These are phyloP conservation scores for Lacerta bilineata DNA, from an alignment of 2,797 vertebrate species.

Conservation along the genomic window DNA sequence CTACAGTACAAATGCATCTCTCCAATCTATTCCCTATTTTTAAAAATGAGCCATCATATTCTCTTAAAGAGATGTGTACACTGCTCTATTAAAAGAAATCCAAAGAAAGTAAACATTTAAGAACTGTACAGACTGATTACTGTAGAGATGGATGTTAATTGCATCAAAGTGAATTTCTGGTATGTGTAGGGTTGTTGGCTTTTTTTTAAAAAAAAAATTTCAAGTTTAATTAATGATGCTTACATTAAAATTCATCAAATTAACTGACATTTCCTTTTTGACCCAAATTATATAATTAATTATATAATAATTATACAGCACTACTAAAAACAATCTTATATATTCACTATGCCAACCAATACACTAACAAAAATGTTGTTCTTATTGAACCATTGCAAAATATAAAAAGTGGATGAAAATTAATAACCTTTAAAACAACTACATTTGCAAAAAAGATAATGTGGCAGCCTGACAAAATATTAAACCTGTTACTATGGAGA, in stretches of 20 bases:
- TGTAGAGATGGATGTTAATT: conserved; percentile 50
- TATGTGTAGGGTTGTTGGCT: neutral
- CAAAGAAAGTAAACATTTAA: neutral
- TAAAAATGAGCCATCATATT: conserved; percentile 44
- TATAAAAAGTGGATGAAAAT: conserved; percentile 36
- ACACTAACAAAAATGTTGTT: conserved; percentile 42
- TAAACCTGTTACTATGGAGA: conserved; percentile 32
- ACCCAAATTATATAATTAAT: conserved; percentile 20
- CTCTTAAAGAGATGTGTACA: conserved; percentile 9
- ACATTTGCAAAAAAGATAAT: neutral
- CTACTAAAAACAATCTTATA: conserved; percentile 13
- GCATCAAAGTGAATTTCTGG: conserved; percentile 47
- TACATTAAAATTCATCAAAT: conserved; percentile 37
- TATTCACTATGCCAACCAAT: conserved; percentile 51
- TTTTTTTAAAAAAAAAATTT: neutral
- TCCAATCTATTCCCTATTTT: conserved; percentile 8
- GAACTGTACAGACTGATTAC: neutral
- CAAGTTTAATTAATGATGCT: conserved; percentile 16
- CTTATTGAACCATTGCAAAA: conserved; percentile 29
- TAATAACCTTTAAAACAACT: neutral
- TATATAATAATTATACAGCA: neutral
- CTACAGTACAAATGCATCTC: conserved; percentile 23
- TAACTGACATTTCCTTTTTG: conserved; percentile 26
- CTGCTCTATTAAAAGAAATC: neutral
- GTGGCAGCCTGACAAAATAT: conserved; percentile 20